Evolutionary conservation across 2,113 vertebrate species (phyloP), one percentile per base, ranked within the genome.

Genomic region (Triplophysa dalaica): DNA sequence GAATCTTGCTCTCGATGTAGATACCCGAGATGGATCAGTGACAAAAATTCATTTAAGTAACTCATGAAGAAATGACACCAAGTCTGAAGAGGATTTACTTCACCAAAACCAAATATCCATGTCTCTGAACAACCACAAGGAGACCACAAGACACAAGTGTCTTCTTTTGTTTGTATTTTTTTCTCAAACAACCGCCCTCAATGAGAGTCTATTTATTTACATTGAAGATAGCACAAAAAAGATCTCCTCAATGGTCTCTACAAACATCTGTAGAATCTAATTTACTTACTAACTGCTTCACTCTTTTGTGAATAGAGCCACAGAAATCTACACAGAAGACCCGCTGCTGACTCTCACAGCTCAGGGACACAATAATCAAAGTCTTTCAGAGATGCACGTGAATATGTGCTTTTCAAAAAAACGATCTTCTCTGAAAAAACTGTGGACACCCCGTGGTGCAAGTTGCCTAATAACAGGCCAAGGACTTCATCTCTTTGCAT

Each of bases 101-200:
- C 3, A 17, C 12, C 19, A 58, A 66, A 61, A 70, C 48, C 41
- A 19, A 52, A 90, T 92, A 92, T 88, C 88, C 88, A 88, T 88
- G 85, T 92, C 92, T 93, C 94, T 89, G 87, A 91, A 93, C 93
- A 94, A 95, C 94, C 90, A 92, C 93, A 93, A 93, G 94, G 94
- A 94, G 93, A 95, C 89, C 90, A 94, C 93, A 94, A 93, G 29
- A 29, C 29, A 93, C 93, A 93, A 95, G 93, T 92, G 90, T 93
- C 89, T 94, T 75, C 14, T 48, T 92, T 91, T 92, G 87, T 91
- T 89, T 83, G 24, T 89, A 89, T 8, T 88, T 92, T 52, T 52
- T 52, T 89, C n/a, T 70, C 21, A 4, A 52, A 75, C 86, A 86
- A 92, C 92, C 93, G 94, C 94, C 90, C 91, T 93, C 90, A 90